Percentiles rank a stretch among this genome's conserved stretches.
Evolutionary conservation across 2,797 vertebrate species (phyloP).

Genomic region (Scarus forsteni): DNA sequence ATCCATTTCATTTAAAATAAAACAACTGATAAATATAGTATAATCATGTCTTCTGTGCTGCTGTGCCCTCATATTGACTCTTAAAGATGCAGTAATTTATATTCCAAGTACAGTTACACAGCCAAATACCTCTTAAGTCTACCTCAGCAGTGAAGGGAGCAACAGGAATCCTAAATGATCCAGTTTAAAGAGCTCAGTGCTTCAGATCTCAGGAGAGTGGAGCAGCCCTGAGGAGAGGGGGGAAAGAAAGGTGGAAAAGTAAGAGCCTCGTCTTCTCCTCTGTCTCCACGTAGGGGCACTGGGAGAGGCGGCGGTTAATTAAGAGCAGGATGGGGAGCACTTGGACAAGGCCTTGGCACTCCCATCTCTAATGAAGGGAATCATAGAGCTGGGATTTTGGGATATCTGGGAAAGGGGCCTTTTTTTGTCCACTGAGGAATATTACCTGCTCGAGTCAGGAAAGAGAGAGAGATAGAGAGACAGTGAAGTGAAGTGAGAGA

Average conservation of each 20-base stretch:
- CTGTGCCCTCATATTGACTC: neutral
- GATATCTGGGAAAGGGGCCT: conserved; percentile 75
- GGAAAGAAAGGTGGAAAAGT: conserved; percentile 51
- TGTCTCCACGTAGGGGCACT: conserved; percentile 60
- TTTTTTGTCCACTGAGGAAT: conserved; percentile 69
- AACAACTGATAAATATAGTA: neutral
- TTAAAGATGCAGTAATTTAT: conserved; percentile 17
- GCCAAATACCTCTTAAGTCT: conserved; percentile 29
- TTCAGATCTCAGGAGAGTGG: conserved; percentile 54
- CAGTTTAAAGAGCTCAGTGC: conserved; percentile 65
- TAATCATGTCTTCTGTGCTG: neutral
- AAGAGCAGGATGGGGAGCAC: conserved; percentile 80
- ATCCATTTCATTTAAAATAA: neutral
- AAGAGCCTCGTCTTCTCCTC: conserved; percentile 43
- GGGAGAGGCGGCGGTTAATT: conserved; percentile 77
- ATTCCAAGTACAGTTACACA: conserved; percentile 24
- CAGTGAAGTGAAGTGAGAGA: conserved; percentile 25
- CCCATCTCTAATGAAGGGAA: conserved; percentile 85
- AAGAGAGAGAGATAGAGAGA: conserved; percentile 25
- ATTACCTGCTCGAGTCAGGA: conserved; percentile 69
- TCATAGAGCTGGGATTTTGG: conserved; percentile 86
- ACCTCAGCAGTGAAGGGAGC: conserved; percentile 42
- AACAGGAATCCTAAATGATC: conserved; percentile 46
- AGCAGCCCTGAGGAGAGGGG: conserved; percentile 42
- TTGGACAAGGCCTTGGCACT: conserved; percentile 79